A percentile compares a stretch with the other conserved stretches of the same genome.
phyloP scores from a whole-genome alignment of 2,797 vertebrate genomes.

The Chanos chanos region DNA sequence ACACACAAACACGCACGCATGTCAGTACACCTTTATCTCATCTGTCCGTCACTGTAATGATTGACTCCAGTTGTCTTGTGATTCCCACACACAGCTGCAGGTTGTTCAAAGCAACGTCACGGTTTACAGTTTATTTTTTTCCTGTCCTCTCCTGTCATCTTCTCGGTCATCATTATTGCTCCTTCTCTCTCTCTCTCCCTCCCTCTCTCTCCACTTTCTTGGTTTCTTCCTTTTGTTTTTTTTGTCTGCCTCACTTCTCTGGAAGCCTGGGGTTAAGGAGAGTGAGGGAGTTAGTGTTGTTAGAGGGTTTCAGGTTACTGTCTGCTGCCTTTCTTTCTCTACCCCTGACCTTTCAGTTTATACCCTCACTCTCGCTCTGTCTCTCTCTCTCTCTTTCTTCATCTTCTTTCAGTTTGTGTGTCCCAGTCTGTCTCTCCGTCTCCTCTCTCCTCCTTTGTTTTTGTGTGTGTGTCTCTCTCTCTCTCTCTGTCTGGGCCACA shows the following conservation, averaged over 20 bases:
- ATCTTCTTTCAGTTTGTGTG: constrained; percentile 26
- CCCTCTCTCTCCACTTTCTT: not conserved
- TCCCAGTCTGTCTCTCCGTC: constrained; percentile 32
- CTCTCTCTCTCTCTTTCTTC: constrained; percentile 16
- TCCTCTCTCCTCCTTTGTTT: not conserved
- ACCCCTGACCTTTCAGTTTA: no score
- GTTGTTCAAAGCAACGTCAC: no score
- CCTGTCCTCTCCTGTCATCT: not conserved
- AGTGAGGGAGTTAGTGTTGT: no score
- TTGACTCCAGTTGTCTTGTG: no score
- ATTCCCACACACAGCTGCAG: no score
- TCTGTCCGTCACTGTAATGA: no score
- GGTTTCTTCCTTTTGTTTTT: not conserved
- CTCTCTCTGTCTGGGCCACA: no score
- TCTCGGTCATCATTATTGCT: not conserved
- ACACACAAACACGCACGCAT: no score
- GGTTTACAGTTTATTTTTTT: not conserved
- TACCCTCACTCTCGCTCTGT: not conserved
- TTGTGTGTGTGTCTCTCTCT: constrained; percentile 8
- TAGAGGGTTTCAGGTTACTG: no score
- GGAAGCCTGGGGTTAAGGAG: no score
- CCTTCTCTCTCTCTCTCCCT: not conserved
- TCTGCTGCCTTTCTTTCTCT: no score
- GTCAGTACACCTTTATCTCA: no score
- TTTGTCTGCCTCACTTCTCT: not conserved